Percentiles rank a stretch among this genome's conserved stretches.
Evolutionary conservation across 2,888 invertebrate species (phyloP).

Genomic region (Lasioglossum pauxillum): DNA sequence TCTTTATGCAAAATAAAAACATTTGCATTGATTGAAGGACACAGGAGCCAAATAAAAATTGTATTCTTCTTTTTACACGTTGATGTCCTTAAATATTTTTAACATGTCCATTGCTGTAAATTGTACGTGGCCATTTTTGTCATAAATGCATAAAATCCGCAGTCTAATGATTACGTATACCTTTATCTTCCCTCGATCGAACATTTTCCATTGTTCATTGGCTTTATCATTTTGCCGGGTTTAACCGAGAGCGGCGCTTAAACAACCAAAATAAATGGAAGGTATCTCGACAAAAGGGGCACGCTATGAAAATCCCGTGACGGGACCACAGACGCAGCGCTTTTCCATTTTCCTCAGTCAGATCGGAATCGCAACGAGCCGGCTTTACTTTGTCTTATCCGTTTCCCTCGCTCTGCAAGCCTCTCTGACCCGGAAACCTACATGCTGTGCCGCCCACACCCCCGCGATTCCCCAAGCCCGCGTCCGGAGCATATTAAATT

Average conservation of each 20-base stretch:
- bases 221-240: neutral
- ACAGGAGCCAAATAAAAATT: no score
- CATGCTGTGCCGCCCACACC: constrained; percentile 59
- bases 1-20: no score
- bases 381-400: constrained; percentile 63
- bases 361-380: constrained; percentile 58
- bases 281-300: neutral
- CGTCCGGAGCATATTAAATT: constrained; percentile 74
- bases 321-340: constrained; percentile 34
- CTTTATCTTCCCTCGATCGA: neutral
- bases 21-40: no score
- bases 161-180: no score
- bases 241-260: neutral
- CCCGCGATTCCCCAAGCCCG: constrained; percentile 14
- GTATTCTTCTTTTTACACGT: no score
- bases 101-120: no score
- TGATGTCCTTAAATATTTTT: no score
- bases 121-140: no score
- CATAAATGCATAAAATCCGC: no score
- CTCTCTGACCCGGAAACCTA: constrained; percentile 74
- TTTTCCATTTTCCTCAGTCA: constrained; percentile 50
- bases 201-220: neutral
- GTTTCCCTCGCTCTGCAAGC: constrained; percentile 42
- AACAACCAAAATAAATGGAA: neutral
- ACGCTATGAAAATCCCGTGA: constrained; percentile 39